Percentiles rank a stretch among this genome's conserved stretches.
Conservation (phyloP, 2,113 vertebrate species). For the Zapus hudsonius region DNA sequence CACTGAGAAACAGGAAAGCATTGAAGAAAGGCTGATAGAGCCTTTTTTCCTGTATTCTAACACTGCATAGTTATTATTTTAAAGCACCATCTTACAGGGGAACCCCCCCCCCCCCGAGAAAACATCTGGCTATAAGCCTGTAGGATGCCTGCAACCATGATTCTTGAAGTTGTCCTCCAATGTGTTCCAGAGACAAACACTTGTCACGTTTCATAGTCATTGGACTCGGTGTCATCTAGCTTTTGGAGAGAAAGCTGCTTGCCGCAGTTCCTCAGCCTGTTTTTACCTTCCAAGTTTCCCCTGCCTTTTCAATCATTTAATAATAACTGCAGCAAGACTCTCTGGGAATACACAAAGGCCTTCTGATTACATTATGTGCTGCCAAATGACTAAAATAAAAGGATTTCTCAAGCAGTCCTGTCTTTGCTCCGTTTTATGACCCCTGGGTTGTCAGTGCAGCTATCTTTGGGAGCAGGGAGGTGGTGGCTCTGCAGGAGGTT, state of each 20-base stretch:
- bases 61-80: not conserved
- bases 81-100: not conserved
- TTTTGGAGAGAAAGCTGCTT: slow-evolving; percentile 26
- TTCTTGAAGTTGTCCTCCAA: not conserved
- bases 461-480: not conserved
- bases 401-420: slow-evolving; percentile 47
- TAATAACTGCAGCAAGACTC: slow-evolving; percentile 46
- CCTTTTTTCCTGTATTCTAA: slow-evolving; percentile 49
- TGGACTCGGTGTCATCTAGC: not conserved
- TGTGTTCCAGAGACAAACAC: not conserved
- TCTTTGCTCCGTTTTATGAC: not conserved
- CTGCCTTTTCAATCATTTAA: not conserved
- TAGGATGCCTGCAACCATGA: not conserved
- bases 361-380: slow-evolving; percentile 61
- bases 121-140: slow-evolving; percentile 10
- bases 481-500: slow-evolving; percentile 31
- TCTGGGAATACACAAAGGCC: slow-evolving; percentile 51
- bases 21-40: slow-evolving; percentile 52
- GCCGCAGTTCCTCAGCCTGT: not conserved
- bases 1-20: slow-evolving; percentile 66
- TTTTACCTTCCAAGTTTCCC: not conserved
- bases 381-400: slow-evolving; percentile 64
- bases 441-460: not conserved
- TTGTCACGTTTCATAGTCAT: not conserved
- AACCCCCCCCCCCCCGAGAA: not conserved